Base-by-base conservation (phyloP, 2,113 vertebrate species). In the Lethenteron reissneri region DNA sequence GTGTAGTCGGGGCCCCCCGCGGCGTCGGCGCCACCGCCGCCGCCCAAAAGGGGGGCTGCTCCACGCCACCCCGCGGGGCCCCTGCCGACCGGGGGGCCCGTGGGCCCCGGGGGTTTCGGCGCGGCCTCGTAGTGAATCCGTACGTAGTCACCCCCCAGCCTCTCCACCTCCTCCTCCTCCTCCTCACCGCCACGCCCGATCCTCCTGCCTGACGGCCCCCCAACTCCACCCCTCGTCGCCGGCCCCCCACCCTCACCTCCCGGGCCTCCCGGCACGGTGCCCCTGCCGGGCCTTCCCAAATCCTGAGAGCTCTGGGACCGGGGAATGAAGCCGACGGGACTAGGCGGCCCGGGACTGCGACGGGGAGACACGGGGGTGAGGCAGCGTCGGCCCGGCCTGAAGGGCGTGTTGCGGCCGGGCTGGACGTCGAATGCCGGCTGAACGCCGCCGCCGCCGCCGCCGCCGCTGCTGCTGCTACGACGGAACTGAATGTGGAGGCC, bases 131-230 rank as follows among this genome's bases (percentile, higher is more conserved):
- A 82, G 69, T 84, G 78, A 15, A 83, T 87, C 75, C 81, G 85
- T 8, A 84, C 81, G 75, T 84, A 83, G 70, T 82, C 83, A 57
- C 83, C 80, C 4, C 85, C 84, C 15, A 81, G 56, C 82, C 82
- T 13, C 82, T 78, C 2, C 83, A 83, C 60, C 81, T 77, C 72
- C 15, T 79, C 70, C 81, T 77, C 10, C 4, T 19, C 69, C 57
- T 82, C 79, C 57, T 75, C 73, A 14, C 77, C 75, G 69, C 71
- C 71, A 19, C 17, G 75, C 74, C 71, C 80, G 78, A 21, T 75
- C 4, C 4, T 41, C 41, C 41, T 41, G 3, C 14, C 19, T 4
- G 62, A n/a, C 11, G 68, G 14, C 2, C 8, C 19, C 11, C 11
- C 69, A 11, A 11, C 69, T 14, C 69, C 69, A 3, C 11, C 12